Conservation (phyloP, 1,140 invertebrate genomes). For the Hyles euphorbiae region DNA sequence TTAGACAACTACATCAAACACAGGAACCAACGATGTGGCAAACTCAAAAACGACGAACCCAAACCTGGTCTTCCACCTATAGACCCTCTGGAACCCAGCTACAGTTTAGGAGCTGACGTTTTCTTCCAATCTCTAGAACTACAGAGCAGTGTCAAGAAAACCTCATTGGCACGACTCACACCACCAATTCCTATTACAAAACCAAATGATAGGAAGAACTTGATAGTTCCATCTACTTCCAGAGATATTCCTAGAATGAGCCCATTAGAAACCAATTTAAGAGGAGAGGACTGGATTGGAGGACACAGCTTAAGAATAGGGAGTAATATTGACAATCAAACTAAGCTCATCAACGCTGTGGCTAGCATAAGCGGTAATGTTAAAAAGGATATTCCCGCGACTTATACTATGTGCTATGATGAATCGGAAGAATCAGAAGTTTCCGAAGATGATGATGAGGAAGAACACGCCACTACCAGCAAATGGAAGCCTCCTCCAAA, state of each 20-base stretch:
- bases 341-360: slow-evolving; percentile 79
- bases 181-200: slow-evolving; percentile 63
- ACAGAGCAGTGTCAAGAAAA: slow-evolving; percentile 83
- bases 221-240: slow-evolving; percentile 47
- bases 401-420: slow-evolving; percentile 67
- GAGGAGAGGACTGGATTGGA: slow-evolving; percentile 78
- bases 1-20: slow-evolving; percentile 89
- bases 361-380: slow-evolving; percentile 75
- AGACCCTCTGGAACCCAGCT: slow-evolving; percentile 59
- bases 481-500: slow-evolving; percentile 83
- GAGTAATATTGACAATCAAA: slow-evolving; percentile 74
- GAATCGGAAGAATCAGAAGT: slow-evolving; percentile 75
- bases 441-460: slow-evolving; percentile 77
- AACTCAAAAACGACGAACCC: slow-evolving; percentile 44
- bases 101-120: slow-evolving; percentile 83
- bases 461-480: slow-evolving; percentile 76
- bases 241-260: slow-evolving; percentile 53
- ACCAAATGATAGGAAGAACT: slow-evolving; percentile 54
- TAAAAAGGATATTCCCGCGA: slow-evolving; percentile 70
- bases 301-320: slow-evolving; percentile 75
- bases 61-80: slow-evolving; percentile 51
- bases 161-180: slow-evolving; percentile 55
- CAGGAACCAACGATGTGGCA: slow-evolving; percentile 80
- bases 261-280: slow-evolving; percentile 61
- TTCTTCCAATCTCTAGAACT: slow-evolving; percentile 91